These are phyloP conservation scores for Acleris emargana DNA, from an alignment of 2,888 invertebrate genomes.

Conservation along the genomic window DNA sequence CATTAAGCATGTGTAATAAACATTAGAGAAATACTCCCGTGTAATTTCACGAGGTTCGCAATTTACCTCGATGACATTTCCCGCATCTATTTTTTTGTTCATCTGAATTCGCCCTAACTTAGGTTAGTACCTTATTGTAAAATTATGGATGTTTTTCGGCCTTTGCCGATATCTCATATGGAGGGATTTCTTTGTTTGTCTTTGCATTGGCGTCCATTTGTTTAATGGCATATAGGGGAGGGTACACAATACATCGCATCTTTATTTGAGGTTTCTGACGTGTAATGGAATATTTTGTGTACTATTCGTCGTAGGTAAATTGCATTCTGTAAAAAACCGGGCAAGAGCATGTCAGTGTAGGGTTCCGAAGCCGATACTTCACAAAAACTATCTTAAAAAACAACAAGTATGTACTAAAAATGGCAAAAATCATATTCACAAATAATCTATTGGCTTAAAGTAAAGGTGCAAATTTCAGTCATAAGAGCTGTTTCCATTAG, in stretches of 20 bases:
- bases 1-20: no score
- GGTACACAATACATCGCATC: background rate
- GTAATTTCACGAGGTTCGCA: background rate
- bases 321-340: no score
- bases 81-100: constrained; percentile 16
- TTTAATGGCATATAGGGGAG: constrained; percentile 5
- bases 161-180: constrained; percentile 10
- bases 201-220: constrained; percentile 13
- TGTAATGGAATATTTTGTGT: no score
- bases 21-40: background rate
- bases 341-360: no score
- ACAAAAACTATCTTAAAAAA: no score
- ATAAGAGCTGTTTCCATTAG: no score
- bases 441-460: no score
- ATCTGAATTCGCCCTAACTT: constrained; percentile 19
- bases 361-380: no score
- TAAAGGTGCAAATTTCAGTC: no score
- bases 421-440: no score
- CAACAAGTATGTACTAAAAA: no score
- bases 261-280: background rate
- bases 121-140: constrained; percentile 20
- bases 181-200: constrained; percentile 25
- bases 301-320: no score
- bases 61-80: background rate
- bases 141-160: constrained; percentile 34